Conservation (phyloP, 2,888 invertebrate genomes). For the Hypena proboscidalis region DNA sequence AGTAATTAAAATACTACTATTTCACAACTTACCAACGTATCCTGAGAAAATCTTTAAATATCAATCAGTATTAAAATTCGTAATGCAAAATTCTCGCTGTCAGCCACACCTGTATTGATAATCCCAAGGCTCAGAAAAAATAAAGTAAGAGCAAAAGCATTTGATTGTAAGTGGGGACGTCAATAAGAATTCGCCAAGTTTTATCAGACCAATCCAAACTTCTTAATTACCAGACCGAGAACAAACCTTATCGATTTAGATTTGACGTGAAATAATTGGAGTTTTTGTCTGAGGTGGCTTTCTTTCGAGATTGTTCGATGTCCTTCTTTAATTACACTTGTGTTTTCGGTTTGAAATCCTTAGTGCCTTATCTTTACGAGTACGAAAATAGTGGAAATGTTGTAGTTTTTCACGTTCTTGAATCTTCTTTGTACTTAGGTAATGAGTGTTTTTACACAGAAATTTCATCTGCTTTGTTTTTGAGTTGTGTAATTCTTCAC, state of each 20-base stretch:
- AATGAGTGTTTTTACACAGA: too few species aligned
- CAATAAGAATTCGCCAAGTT: slow-evolving; percentile 49
- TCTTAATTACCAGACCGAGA: slow-evolving; percentile 48
- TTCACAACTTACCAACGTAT: slow-evolving; percentile 1
- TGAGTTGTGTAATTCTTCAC: too few species aligned
- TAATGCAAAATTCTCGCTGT: slow-evolving; percentile 9
- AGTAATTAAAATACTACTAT: too few species aligned
- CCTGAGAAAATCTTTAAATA: background rate
- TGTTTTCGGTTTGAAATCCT: slow-evolving; percentile 1
- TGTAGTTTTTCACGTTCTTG: slow-evolving; percentile 5
- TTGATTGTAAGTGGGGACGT: slow-evolving; percentile 42
- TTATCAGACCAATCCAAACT: slow-evolving; percentile 53
- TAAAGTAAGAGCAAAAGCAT: slow-evolving; percentile 28
- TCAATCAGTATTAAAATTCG: background rate
- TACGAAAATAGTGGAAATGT: slow-evolving; percentile 9
- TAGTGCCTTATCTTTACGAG: slow-evolving; percentile 4
- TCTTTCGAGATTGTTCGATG: slow-evolving; percentile 13
- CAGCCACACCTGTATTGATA: slow-evolving; percentile 9
- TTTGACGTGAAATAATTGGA: slow-evolving; percentile 48
- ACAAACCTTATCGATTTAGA: slow-evolving; percentile 45
- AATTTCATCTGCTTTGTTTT: too few species aligned
- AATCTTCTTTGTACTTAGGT: too few species aligned
- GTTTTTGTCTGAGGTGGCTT: slow-evolving; percentile 29
- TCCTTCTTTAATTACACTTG: slow-evolving; percentile 11
- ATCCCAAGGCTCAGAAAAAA: slow-evolving; percentile 21